Evolutionary conservation across 1,140 invertebrate species (phyloP), one percentile per base, ranked within the genome.

Genomic region (Globodera rostochiensis): DNA sequence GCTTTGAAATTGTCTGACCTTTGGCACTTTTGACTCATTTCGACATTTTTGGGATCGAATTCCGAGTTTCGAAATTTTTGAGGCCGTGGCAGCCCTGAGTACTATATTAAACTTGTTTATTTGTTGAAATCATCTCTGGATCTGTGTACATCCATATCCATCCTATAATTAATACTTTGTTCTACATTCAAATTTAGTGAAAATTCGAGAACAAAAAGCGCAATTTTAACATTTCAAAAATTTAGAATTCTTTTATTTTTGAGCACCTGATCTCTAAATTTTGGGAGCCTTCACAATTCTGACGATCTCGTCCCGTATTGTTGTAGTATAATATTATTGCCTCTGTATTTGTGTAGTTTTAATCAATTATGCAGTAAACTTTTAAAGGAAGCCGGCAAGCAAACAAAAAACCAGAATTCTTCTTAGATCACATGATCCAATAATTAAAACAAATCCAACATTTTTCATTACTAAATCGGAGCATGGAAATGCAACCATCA

Each of bases 401-500:
- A 66, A 13, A 66, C 60, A 66, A 66, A 66, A 15, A 66, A 2
- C 2, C n/a, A 66, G 13, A 3, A 66, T 66, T 13, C 60, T 66
- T 66, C 3, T 66, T 66, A 21, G 13, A 66, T 66, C 25, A 25
- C 25, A 15, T 66, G 21, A 21, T 21, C 60, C n/a, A 15, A 66
- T 15, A 66, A 15, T 66, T 66, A 66, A 21, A 66, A 13, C n/a
- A 13, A 13, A 21, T 66, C 13, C n/a, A 70, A 70, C 36, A 70
- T 8, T 70, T 25, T 60, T 36, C 1, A 45, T n/a, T 67, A 15
- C 67, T 67, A 64, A 67, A 45, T 80, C 11, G 1, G 25, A 77
- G 50, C 13, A 77, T 47, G 45, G 49, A 80, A 80, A 80, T 80
- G 73, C 71, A 57, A 60, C 9, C 46, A 77, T 67, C 70, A 49